Evolutionary conservation across 2,888 invertebrate species (phyloP).

Genomic region (Microlaimidae sp.): DNA sequence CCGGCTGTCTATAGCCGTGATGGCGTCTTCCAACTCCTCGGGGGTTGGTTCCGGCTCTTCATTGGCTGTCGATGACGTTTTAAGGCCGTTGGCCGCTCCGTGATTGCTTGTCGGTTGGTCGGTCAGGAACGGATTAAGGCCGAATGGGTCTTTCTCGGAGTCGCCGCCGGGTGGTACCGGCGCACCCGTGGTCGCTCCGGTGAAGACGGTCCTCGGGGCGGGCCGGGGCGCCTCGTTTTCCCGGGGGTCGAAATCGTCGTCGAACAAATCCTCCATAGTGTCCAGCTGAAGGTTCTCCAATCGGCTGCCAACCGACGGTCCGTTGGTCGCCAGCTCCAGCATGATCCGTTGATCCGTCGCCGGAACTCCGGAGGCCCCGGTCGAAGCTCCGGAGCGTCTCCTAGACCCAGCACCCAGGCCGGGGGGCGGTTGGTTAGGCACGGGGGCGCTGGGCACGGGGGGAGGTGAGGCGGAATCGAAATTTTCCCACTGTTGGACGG

Average conservation of each 20-base stretch:
- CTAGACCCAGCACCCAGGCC: slow-evolving; percentile 14
- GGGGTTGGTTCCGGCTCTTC: neutral
- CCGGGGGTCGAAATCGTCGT: slow-evolving; percentile 60
- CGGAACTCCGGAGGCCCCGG: slow-evolving; percentile 11
- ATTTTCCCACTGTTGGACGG: neutral
- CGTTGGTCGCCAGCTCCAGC: slow-evolving; percentile 15
- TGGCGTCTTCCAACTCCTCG: neutral
- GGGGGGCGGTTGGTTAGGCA: slow-evolving; percentile 17
- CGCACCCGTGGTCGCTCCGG: no score
- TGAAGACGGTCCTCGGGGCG: slow-evolving; percentile 5
- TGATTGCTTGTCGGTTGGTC: no score
- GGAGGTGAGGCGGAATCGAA: neutral
- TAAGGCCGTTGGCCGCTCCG: neutral
- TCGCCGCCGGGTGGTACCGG: no score
- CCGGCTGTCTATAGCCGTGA: neutral
- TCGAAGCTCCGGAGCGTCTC: slow-evolving; percentile 37
- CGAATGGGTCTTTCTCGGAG: slow-evolving; percentile 18
- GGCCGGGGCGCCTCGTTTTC: slow-evolving; percentile 50
- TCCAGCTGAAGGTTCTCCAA: slow-evolving; percentile 51
- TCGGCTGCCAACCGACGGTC: slow-evolving; percentile 34
- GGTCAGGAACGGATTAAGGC: slow-evolving; percentile 9
- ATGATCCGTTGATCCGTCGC: slow-evolving; percentile 36
- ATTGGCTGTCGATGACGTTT: neutral
- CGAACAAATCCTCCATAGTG: slow-evolving; percentile 34
- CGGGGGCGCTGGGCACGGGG: slow-evolving; percentile 6